phyloP scores from a whole-genome alignment of 1,140 invertebrate species.

The Onthophagus taurus region DNA sequence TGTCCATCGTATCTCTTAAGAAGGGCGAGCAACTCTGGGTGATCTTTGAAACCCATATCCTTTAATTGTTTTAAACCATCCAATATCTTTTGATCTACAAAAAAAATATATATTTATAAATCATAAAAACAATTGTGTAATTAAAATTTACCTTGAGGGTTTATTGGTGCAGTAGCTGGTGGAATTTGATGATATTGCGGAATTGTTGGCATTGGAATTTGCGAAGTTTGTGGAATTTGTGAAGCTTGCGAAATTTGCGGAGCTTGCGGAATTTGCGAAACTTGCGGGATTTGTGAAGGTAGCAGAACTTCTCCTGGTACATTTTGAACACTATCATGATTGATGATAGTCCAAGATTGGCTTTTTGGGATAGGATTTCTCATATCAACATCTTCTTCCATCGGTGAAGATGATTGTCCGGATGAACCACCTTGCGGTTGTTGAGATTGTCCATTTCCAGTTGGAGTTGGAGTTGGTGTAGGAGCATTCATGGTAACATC shows the following conservation, averaged over 20 bases:
- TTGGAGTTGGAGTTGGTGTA: not conserved
- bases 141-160: slow-evolving; percentile 2
- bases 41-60: slow-evolving; percentile 74
- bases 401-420: not conserved
- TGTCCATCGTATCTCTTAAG: slow-evolving; percentile 40
- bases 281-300: not conserved
- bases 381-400: not conserved
- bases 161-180: not conserved
- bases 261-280: not conserved
- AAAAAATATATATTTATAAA: slow-evolving; percentile 23
- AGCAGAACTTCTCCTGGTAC: no score
- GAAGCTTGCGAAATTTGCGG: not conserved
- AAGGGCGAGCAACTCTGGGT: slow-evolving; percentile 49
- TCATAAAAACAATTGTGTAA: not conserved
- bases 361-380: no score
- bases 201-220: not conserved
- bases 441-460: no score
- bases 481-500: not conserved
- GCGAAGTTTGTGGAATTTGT: not conserved
- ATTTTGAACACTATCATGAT: no score
- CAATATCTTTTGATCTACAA: slow-evolving; percentile 48
- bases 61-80: slow-evolving; percentile 57
- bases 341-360: no score
- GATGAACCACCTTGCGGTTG: no score
- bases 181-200: not conserved